These are phyloP conservation scores for Manacus vitellinus DNA, from an alignment of 2,113 vertebrate genomes.

Conservation along the genomic window DNA sequence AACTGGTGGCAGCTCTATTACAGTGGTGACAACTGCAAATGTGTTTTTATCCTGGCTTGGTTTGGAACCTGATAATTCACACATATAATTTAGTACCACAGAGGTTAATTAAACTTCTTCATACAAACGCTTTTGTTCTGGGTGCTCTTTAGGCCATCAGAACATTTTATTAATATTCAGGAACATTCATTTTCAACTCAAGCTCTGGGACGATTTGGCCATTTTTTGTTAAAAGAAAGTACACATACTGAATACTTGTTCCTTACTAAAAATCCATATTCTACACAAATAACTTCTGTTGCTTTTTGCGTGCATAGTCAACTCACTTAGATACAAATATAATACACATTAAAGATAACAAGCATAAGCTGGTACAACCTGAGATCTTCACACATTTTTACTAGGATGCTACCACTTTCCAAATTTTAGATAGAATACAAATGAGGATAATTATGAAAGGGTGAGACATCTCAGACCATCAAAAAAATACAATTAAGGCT, in stretches of 20 bases:
- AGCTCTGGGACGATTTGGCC: not conserved
- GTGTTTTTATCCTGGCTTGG: not conserved
- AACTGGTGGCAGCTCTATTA: not conserved
- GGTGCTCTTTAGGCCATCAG: not conserved
- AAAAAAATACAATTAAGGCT: not conserved
- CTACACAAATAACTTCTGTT: not conserved
- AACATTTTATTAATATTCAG: not conserved
- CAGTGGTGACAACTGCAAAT: not conserved
- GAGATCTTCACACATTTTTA: not conserved
- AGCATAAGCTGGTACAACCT: not conserved
- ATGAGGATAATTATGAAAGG: not conserved
- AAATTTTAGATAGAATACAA: not conserved
- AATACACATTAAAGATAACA: not conserved
- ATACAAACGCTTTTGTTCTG: not conserved
- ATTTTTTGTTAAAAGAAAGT: not conserved
- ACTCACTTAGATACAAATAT: not conserved
- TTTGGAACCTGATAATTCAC: not conserved
- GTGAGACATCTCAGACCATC: not conserved
- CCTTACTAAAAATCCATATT: not conserved
- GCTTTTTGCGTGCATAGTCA: not conserved
- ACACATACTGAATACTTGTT: not conserved
- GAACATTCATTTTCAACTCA: not conserved
- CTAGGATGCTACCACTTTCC: not conserved
- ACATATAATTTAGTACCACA: rapidly evolving
- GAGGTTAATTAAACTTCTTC: not conserved